phyloP scores from a whole-genome alignment of 2,797 vertebrate species.

The Garrulus glandarius region DNA sequence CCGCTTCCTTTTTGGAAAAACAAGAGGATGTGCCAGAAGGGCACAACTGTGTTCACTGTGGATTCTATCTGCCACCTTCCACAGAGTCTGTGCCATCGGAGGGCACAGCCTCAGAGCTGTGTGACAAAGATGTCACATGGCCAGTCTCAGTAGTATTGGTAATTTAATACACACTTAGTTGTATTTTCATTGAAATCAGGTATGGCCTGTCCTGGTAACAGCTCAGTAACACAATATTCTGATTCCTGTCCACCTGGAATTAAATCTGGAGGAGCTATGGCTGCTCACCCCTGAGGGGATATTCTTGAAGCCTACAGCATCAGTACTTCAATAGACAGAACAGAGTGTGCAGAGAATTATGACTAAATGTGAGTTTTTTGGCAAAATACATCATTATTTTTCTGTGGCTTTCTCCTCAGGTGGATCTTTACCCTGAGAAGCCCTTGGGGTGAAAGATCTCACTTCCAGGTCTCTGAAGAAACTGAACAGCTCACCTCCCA shows the following conservation, averaged over 20 bases:
- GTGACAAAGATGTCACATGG: neutral
- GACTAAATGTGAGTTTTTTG: neutral
- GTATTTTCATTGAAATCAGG: neutral
- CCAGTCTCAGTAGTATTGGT: neutral
- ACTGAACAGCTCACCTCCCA: neutral
- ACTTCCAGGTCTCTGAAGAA: neutral
- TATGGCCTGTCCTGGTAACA: neutral
- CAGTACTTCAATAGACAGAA: neutral
- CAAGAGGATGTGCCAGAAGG: neutral
- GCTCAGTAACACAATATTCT: neutral
- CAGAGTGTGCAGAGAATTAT: neutral
- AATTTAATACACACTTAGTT: neutral
- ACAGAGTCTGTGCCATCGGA: neutral
- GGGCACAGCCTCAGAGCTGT: neutral
- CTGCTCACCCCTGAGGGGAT: neutral
- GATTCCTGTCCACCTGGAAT: neutral
- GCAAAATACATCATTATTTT: neutral
- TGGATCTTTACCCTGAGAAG: neutral
- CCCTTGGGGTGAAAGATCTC: neutral
- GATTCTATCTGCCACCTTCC: neutral
- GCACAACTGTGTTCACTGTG: neutral
- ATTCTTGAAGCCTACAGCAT: neutral
- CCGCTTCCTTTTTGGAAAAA: neutral
- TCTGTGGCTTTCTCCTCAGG: neutral
- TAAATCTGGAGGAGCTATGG: neutral